A percentile compares a stretch with the other conserved stretches of the same genome.
Conservation (phyloP, 2,797 vertebrate genomes). For the Coregonus ussuriensis region DNA sequence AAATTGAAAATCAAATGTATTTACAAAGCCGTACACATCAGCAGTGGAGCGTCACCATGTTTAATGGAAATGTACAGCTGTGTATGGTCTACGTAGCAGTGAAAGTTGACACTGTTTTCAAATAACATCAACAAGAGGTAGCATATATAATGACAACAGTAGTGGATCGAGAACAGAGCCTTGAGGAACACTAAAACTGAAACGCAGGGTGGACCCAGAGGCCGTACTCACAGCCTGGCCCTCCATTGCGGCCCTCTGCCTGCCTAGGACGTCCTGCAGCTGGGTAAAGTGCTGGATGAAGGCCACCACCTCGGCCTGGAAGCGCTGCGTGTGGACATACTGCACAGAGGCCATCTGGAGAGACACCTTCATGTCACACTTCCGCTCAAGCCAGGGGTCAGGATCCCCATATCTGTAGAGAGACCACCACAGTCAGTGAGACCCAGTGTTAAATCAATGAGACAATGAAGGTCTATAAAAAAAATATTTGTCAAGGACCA, state of each 20-base stretch:
- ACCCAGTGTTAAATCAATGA: not conserved
- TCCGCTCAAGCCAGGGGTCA: slow-evolving; percentile 80
- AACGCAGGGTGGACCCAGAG: not conserved
- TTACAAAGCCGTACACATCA: too few relatives aligned
- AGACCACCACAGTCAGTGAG: not conserved
- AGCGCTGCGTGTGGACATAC: slow-evolving; percentile 96
- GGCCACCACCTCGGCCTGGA: slow-evolving; percentile 93
- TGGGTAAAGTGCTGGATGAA: slow-evolving; percentile 98
- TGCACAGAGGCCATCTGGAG: slow-evolving; percentile 95
- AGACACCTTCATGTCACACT: slow-evolving; percentile 85
- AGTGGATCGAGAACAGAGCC: not conserved
- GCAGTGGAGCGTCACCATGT: not conserved
- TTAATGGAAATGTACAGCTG: not conserved
- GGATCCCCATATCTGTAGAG: slow-evolving; percentile 80
- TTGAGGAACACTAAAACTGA: not conserved
- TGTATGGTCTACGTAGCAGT: not conserved
- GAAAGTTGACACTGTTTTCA: not conserved
- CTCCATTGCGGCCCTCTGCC: slow-evolving; percentile 93
- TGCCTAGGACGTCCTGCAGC: slow-evolving; percentile 91
- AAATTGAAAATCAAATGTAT: too few relatives aligned
- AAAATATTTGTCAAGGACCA: not conserved
- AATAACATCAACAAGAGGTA: not conserved
- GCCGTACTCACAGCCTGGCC: slow-evolving; percentile 87
- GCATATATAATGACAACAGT: not conserved
- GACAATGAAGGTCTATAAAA: not conserved